Evolutionary conservation across 2,888 invertebrate species (phyloP).

Genomic region (Ligdia adustata): DNA sequence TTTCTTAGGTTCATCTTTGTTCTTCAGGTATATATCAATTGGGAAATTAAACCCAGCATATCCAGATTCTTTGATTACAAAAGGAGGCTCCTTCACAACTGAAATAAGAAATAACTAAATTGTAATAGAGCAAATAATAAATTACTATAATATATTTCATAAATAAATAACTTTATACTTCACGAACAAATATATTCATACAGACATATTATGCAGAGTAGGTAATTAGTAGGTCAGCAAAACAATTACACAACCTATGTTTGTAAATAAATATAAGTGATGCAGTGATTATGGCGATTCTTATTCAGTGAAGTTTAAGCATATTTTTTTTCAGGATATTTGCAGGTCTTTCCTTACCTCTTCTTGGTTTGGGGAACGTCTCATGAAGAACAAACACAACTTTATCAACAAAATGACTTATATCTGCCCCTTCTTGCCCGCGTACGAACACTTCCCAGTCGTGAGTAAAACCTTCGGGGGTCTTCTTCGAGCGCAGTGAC

Average conservation of each 20-base stretch:
- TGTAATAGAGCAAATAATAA: background rate
- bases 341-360: constrained; percentile 85
- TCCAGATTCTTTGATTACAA: constrained; percentile 95
- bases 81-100: constrained; percentile 97
- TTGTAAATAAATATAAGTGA: constrained; percentile 20
- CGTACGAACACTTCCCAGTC: constrained; percentile 98
- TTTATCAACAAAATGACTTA: constrained; percentile 96
- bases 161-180: background rate
- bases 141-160: too few species aligned
- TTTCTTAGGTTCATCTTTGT: constrained; percentile 95
- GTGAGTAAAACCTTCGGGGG: constrained; percentile 96
- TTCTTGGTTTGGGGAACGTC: constrained; percentile 95
- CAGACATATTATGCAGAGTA: constrained; percentile 13
- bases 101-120: constrained; percentile 55
- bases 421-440: constrained; percentile 93
- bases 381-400: constrained; percentile 95
- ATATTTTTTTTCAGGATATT: background rate
- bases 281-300: background rate
- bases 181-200: too few species aligned
- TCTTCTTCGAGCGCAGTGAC: constrained; percentile 90
- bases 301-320: background rate
- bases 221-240: constrained; percentile 23
- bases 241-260: constrained; percentile 25
- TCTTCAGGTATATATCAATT: constrained; percentile 94
- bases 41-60: constrained; percentile 97